These are phyloP conservation scores for Myopa tessellatipennis DNA, from an alignment of 2,888 invertebrate species.

Conservation along the genomic window DNA sequence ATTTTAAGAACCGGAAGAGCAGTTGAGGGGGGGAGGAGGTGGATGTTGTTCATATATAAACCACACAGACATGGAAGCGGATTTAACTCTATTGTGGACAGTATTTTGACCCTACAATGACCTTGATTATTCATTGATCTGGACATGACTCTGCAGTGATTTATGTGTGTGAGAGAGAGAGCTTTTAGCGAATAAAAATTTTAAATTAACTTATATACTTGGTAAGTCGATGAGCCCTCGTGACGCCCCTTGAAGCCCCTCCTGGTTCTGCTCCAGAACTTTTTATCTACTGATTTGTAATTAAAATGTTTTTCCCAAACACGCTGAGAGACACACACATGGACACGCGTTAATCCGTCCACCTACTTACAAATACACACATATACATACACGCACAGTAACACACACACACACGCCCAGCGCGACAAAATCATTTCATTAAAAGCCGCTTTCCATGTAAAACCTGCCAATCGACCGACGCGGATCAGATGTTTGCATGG, in stretches of 20 bases:
- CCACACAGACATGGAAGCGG: too few species aligned
- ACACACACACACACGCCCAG: neutral
- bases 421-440: neutral
- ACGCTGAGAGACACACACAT: neutral
- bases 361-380: neutral
- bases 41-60: too few species aligned
- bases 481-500: neutral
- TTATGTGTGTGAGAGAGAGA: neutral
- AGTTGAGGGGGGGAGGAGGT: neutral
- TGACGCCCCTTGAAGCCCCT: too few species aligned
- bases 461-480: neutral
- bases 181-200: neutral
- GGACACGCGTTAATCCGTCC: neutral
- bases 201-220: too few species aligned
- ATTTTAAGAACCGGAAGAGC: neutral
- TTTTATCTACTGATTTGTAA: neutral
- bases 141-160: too few species aligned
- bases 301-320: neutral
- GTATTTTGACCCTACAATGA: too few species aligned
- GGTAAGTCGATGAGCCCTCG: too few species aligned
- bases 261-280: neutral
- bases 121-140: too few species aligned
- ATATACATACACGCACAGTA: neutral
- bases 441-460: neutral
- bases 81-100: too few species aligned